Base-by-base conservation (phyloP, 2,888 invertebrate species). In the Zaprionus lineosus region DNA sequence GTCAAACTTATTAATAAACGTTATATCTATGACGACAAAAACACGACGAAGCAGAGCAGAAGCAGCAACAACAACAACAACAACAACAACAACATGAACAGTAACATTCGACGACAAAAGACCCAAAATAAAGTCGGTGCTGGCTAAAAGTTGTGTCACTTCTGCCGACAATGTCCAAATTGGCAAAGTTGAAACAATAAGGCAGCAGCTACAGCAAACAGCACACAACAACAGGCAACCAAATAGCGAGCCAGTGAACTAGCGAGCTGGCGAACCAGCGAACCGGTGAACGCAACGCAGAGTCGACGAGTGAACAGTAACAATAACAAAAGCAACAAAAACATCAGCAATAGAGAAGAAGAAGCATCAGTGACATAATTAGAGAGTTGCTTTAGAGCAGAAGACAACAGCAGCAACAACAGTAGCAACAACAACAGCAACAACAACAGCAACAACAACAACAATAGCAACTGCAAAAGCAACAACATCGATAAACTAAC, bases 141-240 rank as follows among this genome's bases (percentile, higher is more conserved):
- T 50, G 43, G 46, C 43, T 67, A 43, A 68, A 70, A 74, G 53
- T 75, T 72, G 61, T 75, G 51, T 75, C 77, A 56, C 64, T 77
- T 59, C 40, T 72, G 41, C 51, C 67, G 52, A 56, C 82, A 63
- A 61, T 63, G 59, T 74, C 68, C 76, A 85, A 78, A 78, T 84
- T 85, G 78, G 81, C 84, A 75, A 83, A 85, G 85, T 83, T 78
- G 63, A 51, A 75, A 84, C 78, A 70, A 74, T 74, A 75, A 64
- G 37, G 28, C 29, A 47, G 18, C 28, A 21, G 18, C 34, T 21
- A 14, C 31, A 41, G 12, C 50, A 29, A 12, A 3, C 19, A 19
- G 3, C 19, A 19, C 3, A 5, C 47, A 53, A 8, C 26, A 43
- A 8, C 24, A 64, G 46, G 8, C 31, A 47, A 36, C 34, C 26